Evolutionary conservation across 2,888 invertebrate species (phyloP).

Genomic region (Drosophila buzzatii): DNA sequence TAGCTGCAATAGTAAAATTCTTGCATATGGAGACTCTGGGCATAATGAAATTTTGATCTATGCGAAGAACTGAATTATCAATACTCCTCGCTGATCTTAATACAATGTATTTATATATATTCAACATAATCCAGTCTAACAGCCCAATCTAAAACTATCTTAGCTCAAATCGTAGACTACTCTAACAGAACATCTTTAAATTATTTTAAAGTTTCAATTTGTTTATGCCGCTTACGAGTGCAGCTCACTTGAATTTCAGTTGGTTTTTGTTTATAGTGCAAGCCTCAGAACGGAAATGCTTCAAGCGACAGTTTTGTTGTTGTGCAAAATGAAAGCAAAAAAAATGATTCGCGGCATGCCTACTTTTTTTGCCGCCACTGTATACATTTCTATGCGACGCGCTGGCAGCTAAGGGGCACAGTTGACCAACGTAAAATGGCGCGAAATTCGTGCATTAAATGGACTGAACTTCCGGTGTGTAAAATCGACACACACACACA

Average conservation of each 20-base stretch:
- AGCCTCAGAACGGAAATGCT: conserved; percentile 64
- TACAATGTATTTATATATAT: too few relatives aligned
- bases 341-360: conserved; percentile 65
- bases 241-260: conserved; percentile 16
- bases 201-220: not conserved
- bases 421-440: conserved; percentile 72
- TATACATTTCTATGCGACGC: conserved; percentile 29
- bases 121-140: too few relatives aligned
- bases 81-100: too few relatives aligned
- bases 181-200: not conserved
- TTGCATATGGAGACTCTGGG: too few relatives aligned
- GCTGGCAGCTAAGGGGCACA: conserved; percentile 28
- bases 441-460: conserved; percentile 82
- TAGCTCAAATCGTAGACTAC: too few relatives aligned
- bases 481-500: conserved; percentile 52
- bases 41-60: too few relatives aligned
- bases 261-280: conserved; percentile 45
- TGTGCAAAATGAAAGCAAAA: not conserved
- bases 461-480: conserved; percentile 82
- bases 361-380: conserved; percentile 42
- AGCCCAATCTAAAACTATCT: not conserved
- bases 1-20: not conserved
- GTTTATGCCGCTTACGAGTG: conserved; percentile 6
- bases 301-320: conserved; percentile 46
- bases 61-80: too few relatives aligned